These are phyloP conservation scores for Crenuchus spilurus DNA, from an alignment of 2,797 vertebrate species.

Conservation along the genomic window DNA sequence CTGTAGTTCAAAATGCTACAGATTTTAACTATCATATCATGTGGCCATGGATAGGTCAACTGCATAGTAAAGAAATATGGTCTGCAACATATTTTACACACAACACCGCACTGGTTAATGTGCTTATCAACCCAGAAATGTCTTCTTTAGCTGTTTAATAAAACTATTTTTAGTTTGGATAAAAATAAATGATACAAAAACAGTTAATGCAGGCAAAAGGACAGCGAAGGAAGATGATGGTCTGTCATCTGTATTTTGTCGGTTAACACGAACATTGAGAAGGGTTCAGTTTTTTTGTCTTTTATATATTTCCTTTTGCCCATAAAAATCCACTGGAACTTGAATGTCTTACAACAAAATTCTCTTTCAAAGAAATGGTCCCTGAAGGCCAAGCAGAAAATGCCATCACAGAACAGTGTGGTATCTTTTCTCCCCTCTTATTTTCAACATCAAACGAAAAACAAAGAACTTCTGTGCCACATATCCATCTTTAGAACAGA, in stretches of 20 bases:
- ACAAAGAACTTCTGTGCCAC: conserved; percentile 61
- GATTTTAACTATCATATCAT: neutral
- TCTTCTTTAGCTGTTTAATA: conserved; percentile 57
- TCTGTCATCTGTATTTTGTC: conserved; percentile 68
- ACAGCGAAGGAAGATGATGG: conserved; percentile 68
- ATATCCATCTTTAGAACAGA: conserved; percentile 63
- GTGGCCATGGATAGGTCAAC: conserved; percentile 19
- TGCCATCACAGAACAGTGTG: conserved; percentile 54
- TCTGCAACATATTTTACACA: conserved; percentile 27
- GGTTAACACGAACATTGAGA: conserved; percentile 60
- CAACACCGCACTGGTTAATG: conserved; percentile 58
- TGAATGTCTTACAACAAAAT: conserved; percentile 84
- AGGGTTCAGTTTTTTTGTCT: conserved; percentile 63
- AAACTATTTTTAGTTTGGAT: conserved; percentile 53
- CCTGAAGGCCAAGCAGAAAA: conserved; percentile 65
- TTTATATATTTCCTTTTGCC: conserved; percentile 77
- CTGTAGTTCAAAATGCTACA: neutral
- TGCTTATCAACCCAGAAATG: conserved; percentile 74
- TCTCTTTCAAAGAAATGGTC: conserved; percentile 84
- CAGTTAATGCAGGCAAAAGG: conserved; percentile 68
- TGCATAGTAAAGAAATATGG: conserved; percentile 4
- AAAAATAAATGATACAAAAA: conserved; percentile 53
- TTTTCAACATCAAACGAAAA: conserved; percentile 66
- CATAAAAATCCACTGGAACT: conserved; percentile 90
- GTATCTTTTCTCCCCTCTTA: conserved; percentile 61